Base-by-base conservation (phyloP, 2,888 invertebrate species). In the Diploptera punctata region DNA sequence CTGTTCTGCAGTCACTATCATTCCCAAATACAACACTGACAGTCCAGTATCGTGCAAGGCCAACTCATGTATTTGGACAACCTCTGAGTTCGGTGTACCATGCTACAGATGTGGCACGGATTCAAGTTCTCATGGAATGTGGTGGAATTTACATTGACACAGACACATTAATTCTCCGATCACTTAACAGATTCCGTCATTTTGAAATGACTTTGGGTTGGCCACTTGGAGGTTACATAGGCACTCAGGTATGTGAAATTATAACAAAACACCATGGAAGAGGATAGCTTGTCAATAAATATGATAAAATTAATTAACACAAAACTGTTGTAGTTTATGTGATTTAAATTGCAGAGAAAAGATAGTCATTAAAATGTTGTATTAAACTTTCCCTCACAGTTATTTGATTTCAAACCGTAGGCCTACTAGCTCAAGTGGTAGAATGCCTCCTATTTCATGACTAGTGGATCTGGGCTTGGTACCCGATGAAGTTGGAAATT, bases 111-210 rank as follows among this genome's bases (percentile, higher is more conserved):
- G 78, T 83, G 3, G 80, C 81, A 21, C 75, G 83, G 21, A 77
- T 83, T 5, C 75, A 78, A 43, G 76, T 83, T 13, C 77, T 83
- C 18, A 79, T 78, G 77, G 71, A 78, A 68, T 78, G 78, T 73
- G 83, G 83, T 18, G 83, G 83, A 3, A 81, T 83, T 54, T 82
- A 80, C 72, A 75, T 83, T 29, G 83, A 83, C 72, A 79, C 78
- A 18, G 83, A 83, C 73, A 77, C 79, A 18, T 76, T 80, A 31
- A 77, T 83, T 16, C 76, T 83, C 4, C 79, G 80, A 49, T 78
- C 79, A 2, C 75, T 83, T 49, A 77, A 82, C 72, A 68, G 76
- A 19, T 82, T 80, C 73, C 76, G 81, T 31, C 77, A 79, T 65
- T 83, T 78, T 74, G 82, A 82, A 76, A 80, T 82, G 78, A 76